Evolutionary conservation across 2,113 vertebrate species (phyloP).

Genomic region (Silurus asotus): DNA sequence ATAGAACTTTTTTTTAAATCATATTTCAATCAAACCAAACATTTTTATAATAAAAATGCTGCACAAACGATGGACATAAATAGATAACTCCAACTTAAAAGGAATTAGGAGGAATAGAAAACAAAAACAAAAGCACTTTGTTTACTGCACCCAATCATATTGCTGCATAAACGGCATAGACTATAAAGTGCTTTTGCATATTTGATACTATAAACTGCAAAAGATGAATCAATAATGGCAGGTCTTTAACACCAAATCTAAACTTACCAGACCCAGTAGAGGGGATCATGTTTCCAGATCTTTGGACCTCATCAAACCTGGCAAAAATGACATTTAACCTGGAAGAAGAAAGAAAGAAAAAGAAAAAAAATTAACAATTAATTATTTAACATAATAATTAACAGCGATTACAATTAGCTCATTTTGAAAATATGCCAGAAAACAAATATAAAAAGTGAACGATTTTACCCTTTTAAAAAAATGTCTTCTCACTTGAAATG

Average conservation of each 20-base stretch:
- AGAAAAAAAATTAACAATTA: too few species aligned
- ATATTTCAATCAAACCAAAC: too few species aligned
- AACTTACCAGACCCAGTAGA: constrained; percentile 84
- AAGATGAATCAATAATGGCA: background rate
- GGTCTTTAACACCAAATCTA: background rate
- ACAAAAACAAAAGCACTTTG: background rate
- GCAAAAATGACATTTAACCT: constrained; percentile 99
- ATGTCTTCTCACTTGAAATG: background rate
- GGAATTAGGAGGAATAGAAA: background rate
- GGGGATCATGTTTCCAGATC: constrained; percentile 94
- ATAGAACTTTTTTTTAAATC: too few species aligned
- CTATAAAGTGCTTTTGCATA: background rate
- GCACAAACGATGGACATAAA: too few species aligned
- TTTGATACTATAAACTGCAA: background rate
- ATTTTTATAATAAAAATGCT: too few species aligned
- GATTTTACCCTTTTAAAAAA: background rate
- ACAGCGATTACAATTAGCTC: background rate
- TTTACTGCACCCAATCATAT: background rate
- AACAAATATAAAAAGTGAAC: background rate
- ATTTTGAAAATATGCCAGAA: background rate
- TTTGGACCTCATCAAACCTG: constrained; percentile 97
- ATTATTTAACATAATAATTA: too few species aligned
- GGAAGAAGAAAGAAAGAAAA: background rate
- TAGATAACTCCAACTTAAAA: background rate
- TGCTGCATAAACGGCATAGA: background rate